Conservation (phyloP, 2,888 invertebrate genomes). For the Ctenicera cuprea region DNA sequence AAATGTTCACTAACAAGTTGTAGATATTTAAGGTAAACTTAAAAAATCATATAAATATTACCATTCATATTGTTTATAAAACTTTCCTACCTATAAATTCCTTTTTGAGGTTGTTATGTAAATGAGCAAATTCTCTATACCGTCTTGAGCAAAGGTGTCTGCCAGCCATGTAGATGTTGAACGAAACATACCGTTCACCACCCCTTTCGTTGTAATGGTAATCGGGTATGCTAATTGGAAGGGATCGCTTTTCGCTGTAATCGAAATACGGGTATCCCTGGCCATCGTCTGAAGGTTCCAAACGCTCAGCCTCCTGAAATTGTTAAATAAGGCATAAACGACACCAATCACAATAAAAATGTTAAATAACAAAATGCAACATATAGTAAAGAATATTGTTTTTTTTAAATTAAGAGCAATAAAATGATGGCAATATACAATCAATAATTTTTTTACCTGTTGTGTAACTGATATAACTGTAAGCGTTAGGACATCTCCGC, state of each 20-base stretch:
- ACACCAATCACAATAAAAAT: not conserved
- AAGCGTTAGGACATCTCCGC: slow-evolving; percentile 96
- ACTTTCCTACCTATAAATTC: slow-evolving; percentile 86
- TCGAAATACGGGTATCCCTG: slow-evolving; percentile 89
- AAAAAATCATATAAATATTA: too few relatives aligned
- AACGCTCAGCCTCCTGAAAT: slow-evolving; percentile 84
- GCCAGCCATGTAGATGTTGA: slow-evolving; percentile 99
- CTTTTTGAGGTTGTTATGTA: slow-evolving; percentile 92
- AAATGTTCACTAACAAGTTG: too few relatives aligned
- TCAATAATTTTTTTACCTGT: slow-evolving; percentile 78
- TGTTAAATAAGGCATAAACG: too few relatives aligned
- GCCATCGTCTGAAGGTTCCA: slow-evolving; percentile 89
- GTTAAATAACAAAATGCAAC: too few relatives aligned
- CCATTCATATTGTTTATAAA: too few relatives aligned
- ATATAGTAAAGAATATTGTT: too few relatives aligned
- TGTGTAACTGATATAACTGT: slow-evolving; percentile 97
- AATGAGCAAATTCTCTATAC: slow-evolving; percentile 95
- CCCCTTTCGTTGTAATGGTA: slow-evolving; percentile 92
- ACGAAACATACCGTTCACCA: slow-evolving; percentile 94
- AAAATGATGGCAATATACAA: too few relatives aligned
- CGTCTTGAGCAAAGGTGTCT: slow-evolving; percentile 96
- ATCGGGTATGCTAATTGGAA: slow-evolving; percentile 94
- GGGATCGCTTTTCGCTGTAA: slow-evolving; percentile 94
- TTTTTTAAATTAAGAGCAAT: too few relatives aligned
- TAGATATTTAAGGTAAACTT: too few relatives aligned